A percentile compares a stretch with the other conserved stretches of the same genome.
These are phyloP conservation scores for Parauchenoglanis ngamensis DNA, from an alignment of 2,797 vertebrate genomes.

Conservation along the genomic window DNA sequence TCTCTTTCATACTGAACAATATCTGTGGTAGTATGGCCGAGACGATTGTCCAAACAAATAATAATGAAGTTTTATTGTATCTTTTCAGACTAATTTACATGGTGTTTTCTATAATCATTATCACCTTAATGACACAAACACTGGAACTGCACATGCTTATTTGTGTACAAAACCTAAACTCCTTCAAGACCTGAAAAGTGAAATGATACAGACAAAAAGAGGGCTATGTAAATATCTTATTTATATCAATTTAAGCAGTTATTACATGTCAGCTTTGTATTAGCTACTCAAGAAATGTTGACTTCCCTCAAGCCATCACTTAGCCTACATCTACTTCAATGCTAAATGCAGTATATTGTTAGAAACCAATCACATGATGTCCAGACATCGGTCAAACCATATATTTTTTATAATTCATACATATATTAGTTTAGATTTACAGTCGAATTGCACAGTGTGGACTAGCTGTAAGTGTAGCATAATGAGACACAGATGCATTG, in stretches of 20 bases:
- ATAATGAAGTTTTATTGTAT: constrained; percentile 18
- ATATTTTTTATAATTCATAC: constrained; percentile 36
- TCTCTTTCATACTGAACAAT: constrained; percentile 41
- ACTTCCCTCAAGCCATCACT: constrained; percentile 35
- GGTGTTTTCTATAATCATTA: constrained; percentile 36
- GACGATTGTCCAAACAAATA: constrained; percentile 12
- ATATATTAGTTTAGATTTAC: constrained; percentile 33
- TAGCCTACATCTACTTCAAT: constrained; percentile 36
- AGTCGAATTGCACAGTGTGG: constrained; percentile 62
- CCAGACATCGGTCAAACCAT: constrained; percentile 15
- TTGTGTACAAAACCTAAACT: constrained; percentile 31
- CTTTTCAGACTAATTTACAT: constrained; percentile 36
- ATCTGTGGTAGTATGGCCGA: constrained; percentile 6
- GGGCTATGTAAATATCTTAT: constrained; percentile 57
- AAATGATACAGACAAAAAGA: constrained; percentile 40
- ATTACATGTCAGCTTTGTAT: constrained; percentile 42
- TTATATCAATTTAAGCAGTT: constrained; percentile 46
- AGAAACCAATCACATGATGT: constrained; percentile 8
- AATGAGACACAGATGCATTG: constrained; percentile 71
- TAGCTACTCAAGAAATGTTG: constrained; percentile 36
- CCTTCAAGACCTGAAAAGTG: constrained; percentile 14
- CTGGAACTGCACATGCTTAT: constrained; percentile 23
- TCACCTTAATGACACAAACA: constrained; percentile 34
- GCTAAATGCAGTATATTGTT: constrained; percentile 46
- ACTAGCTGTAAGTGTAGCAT: constrained; percentile 75